Conservation (phyloP, 35 echinoderm and acorn worm genomes). For the Holothuria glaberrima region DNA sequence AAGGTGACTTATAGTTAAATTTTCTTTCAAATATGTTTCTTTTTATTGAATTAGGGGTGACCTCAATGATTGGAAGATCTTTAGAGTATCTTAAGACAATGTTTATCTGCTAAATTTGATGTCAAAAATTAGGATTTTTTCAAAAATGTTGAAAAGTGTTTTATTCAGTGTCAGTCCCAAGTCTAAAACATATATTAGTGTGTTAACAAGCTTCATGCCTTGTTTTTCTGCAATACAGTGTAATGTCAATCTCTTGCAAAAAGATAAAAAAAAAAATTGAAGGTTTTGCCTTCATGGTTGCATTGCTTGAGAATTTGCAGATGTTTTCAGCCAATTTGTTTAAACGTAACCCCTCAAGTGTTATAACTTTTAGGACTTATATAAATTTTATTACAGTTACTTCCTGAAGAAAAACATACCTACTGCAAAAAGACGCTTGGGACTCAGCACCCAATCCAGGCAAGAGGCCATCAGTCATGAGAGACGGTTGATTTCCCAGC, state of each 20-base stretch:
- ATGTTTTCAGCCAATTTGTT: too few relatives aligned
- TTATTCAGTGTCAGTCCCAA: background rate
- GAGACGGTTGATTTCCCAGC: constrained; percentile 39
- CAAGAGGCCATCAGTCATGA: constrained; percentile 61
- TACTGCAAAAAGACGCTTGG: constrained; percentile 55
- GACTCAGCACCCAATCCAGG: constrained; percentile 56
- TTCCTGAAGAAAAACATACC: constrained; percentile 77
- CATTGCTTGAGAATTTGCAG: too few relatives aligned
- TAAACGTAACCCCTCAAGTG: too few relatives aligned
- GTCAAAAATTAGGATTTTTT: background rate
- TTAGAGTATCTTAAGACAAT: too few relatives aligned
- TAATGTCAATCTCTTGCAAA: too few relatives aligned
- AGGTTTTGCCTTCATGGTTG: too few relatives aligned
- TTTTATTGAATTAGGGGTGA: background rate
- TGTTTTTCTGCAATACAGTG: too few relatives aligned
- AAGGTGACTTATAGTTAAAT: constrained; percentile 37
- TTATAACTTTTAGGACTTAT: too few relatives aligned
- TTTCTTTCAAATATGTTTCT: too few relatives aligned
- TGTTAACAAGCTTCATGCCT: too few relatives aligned
- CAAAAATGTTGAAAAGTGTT: background rate
- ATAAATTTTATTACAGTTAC: constrained; percentile 30
- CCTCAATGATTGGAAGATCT: background rate
- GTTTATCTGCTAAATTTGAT: background rate
- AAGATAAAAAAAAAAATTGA: too few relatives aligned
- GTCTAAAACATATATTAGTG: background rate